Base-by-base conservation (phyloP, 1,140 invertebrate species). In the Solen grandis region DNA sequence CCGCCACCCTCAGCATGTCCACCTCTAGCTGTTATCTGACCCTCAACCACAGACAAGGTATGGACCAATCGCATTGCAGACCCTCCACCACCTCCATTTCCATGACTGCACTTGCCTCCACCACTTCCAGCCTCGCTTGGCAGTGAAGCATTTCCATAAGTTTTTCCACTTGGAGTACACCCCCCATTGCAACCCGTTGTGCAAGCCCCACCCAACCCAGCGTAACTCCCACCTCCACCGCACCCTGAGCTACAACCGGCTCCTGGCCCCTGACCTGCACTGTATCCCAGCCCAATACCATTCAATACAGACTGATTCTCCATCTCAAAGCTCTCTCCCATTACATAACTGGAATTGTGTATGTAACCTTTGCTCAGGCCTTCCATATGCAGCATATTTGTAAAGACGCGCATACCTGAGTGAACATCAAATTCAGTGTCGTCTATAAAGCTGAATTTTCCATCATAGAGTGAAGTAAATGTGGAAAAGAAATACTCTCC, bases 91-190 rank as follows among this genome's bases (percentile, higher is more conserved):
- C 83, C 84, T 52, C 84, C 81, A 54, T n/a, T 57, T 27, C 77
- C 82, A 69, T 85, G 66, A 31, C 62, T 57, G 57, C 87, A 87
- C 16, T 38, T 59, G n/a, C 86, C 87, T 33, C 88, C 87, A 38
- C 88, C 88, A 81, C 86, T 87, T 52, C 88, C 88, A 31, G 82
- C 65, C 10, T 66, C 36, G 10, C 60, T 38, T 29, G 88, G 88
- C 22, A 83, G 35, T 38, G 5, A 54, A 22, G 50, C 63, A 13
- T n/a, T 35, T 4, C 19, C n/a, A 65, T 35, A 65, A 38, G 35
- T 8, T 14, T 14, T 14, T 8, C 19, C 25, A 59, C 5, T 13
- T 59, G 19, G 10, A 59, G 55, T 59, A 22, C 27, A n/a, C 25
- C 8, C 41, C 19, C 41, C 41, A 14, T 25, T 65, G 14, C 68